Percentiles rank a stretch among this genome's conserved stretches.
These are phyloP conservation scores for Coptodon bakossiorum DNA, from an alignment of 2,113 vertebrate genomes.

Conservation along the genomic window DNA sequence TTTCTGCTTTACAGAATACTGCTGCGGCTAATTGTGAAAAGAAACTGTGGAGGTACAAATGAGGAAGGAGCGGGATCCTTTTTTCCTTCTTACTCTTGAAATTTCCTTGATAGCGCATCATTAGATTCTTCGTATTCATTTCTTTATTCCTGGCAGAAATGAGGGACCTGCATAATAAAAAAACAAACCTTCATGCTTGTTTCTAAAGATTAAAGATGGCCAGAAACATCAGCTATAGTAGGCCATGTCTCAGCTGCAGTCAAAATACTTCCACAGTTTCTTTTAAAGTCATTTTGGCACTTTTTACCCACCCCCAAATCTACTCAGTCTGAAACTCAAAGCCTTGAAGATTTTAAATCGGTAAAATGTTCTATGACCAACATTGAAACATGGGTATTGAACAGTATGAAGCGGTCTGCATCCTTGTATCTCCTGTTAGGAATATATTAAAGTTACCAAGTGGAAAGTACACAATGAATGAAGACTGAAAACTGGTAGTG, in stretches of 20 bases:
- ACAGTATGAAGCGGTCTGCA: background rate
- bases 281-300: constrained; percentile 61
- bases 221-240: background rate
- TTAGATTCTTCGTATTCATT: background rate
- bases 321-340: background rate
- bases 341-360: background rate
- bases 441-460: background rate
- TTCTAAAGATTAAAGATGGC: background rate
- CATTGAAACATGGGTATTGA: background rate
- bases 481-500: constrained; percentile 15
- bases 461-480: background rate
- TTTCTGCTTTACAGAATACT: constrained; percentile 63
- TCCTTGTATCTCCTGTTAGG: background rate
- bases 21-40: constrained; percentile 41
- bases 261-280: constrained; percentile 49
- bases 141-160: background rate
- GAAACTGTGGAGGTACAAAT: constrained; percentile 45
- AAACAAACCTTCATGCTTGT: background rate
- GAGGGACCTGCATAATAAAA: background rate
- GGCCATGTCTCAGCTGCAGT: background rate
- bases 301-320: constrained; percentile 11
- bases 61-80: background rate
- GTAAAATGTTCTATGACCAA: constrained; percentile 12
- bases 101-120: background rate
- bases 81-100: background rate